Conservation (phyloP, 2,797 vertebrate genomes). For the Xenopus petersii region DNA sequence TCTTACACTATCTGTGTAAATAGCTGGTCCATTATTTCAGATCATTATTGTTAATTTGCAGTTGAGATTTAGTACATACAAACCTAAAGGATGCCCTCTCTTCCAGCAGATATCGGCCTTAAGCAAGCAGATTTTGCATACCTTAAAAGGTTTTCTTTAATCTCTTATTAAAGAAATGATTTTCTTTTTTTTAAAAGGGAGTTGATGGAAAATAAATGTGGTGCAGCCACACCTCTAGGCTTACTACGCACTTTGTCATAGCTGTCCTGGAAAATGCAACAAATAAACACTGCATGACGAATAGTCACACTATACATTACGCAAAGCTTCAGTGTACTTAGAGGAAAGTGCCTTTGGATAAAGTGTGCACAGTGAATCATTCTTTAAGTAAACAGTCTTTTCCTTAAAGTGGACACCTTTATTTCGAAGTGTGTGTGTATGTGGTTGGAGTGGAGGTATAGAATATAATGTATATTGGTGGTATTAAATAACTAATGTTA, state of each 20-base stretch:
- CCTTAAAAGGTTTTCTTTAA: not conserved
- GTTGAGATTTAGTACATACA: no score
- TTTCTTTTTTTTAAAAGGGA: not conserved
- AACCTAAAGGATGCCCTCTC: not conserved
- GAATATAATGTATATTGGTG: no score
- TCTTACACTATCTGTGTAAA: no score
- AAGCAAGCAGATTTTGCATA: not conserved
- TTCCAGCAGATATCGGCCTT: not conserved
- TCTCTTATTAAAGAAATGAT: not conserved
- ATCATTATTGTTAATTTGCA: no score
- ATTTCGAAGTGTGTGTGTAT: not conserved
- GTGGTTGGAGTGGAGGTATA: no score
- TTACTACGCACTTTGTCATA: conserved; percentile 29
- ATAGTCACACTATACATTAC: conserved; percentile 32
- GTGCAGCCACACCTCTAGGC: conserved; percentile 25
- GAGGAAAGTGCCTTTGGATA: conserved; percentile 23
- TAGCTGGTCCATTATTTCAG: no score
- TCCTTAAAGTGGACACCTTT: not conserved
- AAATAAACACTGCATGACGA: conserved; percentile 38
- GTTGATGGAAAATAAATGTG: conserved; percentile 17
- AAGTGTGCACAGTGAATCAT: conserved; percentile 40
- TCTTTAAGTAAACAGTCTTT: conserved; percentile 22
- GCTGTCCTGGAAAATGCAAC: conserved; percentile 41
- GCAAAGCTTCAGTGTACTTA: conserved; percentile 28
- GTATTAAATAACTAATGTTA: no score